Evolutionary conservation across 2,113 vertebrate genomes (phyloP).

Genomic region (Oncorhynchus nerka): DNA sequence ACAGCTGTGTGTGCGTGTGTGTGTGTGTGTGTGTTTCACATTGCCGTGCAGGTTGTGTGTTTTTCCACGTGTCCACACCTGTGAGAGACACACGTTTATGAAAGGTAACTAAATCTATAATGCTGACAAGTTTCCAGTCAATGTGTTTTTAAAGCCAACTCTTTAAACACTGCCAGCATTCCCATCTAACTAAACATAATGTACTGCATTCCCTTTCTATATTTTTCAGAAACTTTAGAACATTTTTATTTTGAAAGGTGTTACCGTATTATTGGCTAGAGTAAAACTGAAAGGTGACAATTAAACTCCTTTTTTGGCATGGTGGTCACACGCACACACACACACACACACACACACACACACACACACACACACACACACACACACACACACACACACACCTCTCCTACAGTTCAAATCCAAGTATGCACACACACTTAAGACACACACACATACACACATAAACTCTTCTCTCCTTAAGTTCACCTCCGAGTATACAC

Average conservation of each 20-base stretch:
- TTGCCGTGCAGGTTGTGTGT: not conserved
- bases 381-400: too few relatives aligned
- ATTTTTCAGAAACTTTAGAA: not conserved
- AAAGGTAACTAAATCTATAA: not conserved
- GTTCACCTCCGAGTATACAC: not conserved
- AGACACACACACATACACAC: too few relatives aligned
- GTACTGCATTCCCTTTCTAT: not conserved
- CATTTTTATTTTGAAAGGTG: not conserved
- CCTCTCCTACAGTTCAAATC: too few relatives aligned
- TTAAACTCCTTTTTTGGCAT: conserved; percentile 18
- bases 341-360: too few relatives aligned
- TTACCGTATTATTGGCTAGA: not conserved
- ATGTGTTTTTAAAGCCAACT: not conserved
- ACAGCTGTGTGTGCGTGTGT: not conserved
- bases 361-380: too few relatives aligned
- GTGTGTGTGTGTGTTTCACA: too few relatives aligned
- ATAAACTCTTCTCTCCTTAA: too few relatives aligned
- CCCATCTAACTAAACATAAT: conserved; percentile 14
- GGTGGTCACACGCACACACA: not conserved
- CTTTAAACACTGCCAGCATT: conserved; percentile 8
- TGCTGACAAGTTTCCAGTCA: not conserved
- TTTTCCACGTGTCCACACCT: not conserved
- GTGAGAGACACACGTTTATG: not conserved
- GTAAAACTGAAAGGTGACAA: too few relatives aligned
- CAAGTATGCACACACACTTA: too few relatives aligned